Base-by-base conservation (phyloP, 2,797 vertebrate species). In the Hipposideros larvatus region DNA sequence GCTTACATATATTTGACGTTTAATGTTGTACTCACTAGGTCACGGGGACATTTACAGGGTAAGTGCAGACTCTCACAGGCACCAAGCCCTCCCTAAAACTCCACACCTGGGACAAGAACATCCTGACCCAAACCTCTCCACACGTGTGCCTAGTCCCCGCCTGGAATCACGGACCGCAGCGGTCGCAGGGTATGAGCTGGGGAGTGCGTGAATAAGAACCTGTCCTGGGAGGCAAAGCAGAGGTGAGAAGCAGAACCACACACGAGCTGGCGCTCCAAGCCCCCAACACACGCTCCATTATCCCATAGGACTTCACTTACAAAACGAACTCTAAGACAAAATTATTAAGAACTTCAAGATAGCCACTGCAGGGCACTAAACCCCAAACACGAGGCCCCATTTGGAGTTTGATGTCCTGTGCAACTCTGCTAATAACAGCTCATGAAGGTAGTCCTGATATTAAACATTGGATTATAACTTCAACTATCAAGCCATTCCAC, bases 331-430 rank as follows among this genome's bases (percentile, higher is more conserved):
- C 28, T 51, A n/a, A 48, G 31, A n/a, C 51, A 31, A 78, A 79
- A 57, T 65, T 26, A 24, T 22, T 61, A n/a, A 78, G 28, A 59
- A 66, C 11, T 66, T 93, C 31, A 65, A 16, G 10, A 73, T 74
- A 34, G 10, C 3, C n/a, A 34, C 8, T 34, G 8, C 4, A 55
- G 28, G n/a, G 4, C 10, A 57, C 65, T 28, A 57, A 88, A 5
- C 3, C 43, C n/a, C 16, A 31, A n/a, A 19, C 3, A 22, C 0
- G 5, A 16, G 11, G 2, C 21, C 6, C 7, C 28, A 7, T 28
- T 71, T 4, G 15, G n/a, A 83, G 11, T 10, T 28, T 61, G 24
- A 34, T 26, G 6, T 41, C 18, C 18, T 79, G 14, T n/a, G 31
- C 5, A 13, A 3, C 10, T 74, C 2, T 16, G 2, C 3, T n/a